Base-by-base conservation (phyloP, 2,113 vertebrate genomes). In the Isurus oxyrinchus region DNA sequence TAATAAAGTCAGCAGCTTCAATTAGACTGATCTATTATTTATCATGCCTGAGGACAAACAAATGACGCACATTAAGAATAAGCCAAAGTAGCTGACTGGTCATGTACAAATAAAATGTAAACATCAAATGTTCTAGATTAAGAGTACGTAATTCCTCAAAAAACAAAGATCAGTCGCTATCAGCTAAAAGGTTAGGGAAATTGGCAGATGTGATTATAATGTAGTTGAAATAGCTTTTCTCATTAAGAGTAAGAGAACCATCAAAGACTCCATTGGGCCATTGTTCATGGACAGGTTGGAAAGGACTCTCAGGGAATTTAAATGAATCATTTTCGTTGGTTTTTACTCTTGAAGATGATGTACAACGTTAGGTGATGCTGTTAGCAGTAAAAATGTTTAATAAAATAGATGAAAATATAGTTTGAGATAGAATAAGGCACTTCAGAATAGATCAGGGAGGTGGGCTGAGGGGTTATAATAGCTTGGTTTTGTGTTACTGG, bases 1-100 rank as follows among this genome's bases (percentile, higher is more conserved):
- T 53, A 27, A 67, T 67, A 95, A 40, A 95, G n/a, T 95, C 61
- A 49, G 61, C 63, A 69, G n/a, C 66, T 95, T 69, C 93, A 95
- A 95, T 95, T 95, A 66, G 21, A 49, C 27, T 95, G 23, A 95
- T 95, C 21, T 49, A 95, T 67, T 14, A 95, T 94, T 25, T 67
- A 94, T 94, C 86, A 14, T 59, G 31, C 55, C 88, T 59, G 10
- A 84, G 35, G 55, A 61, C 31, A 91, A 91, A 84, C 40, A 3
- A 84, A 49, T 27, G 27, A 13, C 35, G 53, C 55, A 16, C 31
- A 27, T 27, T 61, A 59, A n/a, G 55, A 91, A 91, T 59, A 59
- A 91, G 88, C 55, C 55, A 91, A 35, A 1, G 13, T 35, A 57
- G 88, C 27, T 91, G 55, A 91, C 53, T 91, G 88, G 55, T 91